A percentile compares a stretch with the other conserved stretches of the same genome.
phyloP scores from a whole-genome alignment of 2,888 invertebrate genomes.

The Antheraea assamensis region DNA sequence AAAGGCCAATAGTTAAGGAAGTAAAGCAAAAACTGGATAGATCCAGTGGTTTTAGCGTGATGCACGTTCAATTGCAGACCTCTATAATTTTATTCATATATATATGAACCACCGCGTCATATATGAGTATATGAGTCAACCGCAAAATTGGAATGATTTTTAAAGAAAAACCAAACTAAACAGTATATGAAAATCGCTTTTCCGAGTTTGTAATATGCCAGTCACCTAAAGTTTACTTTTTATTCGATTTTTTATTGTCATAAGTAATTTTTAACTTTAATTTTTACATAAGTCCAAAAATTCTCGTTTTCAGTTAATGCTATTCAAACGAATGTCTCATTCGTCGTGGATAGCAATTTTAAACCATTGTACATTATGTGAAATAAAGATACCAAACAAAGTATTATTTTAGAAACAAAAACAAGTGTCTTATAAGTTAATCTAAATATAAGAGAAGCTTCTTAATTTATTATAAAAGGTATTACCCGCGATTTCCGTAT shows the following conservation, averaged over 20 bases:
- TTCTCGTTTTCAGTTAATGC: not conserved
- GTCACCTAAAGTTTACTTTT: not conserved
- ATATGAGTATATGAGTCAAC: too few relatives aligned
- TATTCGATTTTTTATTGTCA: not conserved
- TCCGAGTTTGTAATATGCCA: not conserved
- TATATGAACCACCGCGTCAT: too few relatives aligned
- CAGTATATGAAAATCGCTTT: not conserved
- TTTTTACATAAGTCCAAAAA: not conserved
- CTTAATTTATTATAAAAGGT: not conserved
- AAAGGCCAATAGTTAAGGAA: too few relatives aligned
- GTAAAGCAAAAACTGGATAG: too few relatives aligned
- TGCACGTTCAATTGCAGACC: too few relatives aligned
- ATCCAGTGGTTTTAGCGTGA: too few relatives aligned
- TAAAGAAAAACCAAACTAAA: not conserved
- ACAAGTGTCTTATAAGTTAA: too few relatives aligned
- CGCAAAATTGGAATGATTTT: not conserved
- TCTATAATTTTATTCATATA: too few relatives aligned
- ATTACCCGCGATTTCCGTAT: not conserved
- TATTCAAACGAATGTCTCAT: not conserved
- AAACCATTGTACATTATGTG: not conserved
- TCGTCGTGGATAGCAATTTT: not conserved
- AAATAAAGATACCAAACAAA: not conserved
- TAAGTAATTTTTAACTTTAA: not conserved
- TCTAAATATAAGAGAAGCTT: too few relatives aligned
- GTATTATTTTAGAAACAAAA: too few relatives aligned